These are phyloP conservation scores for Myripristis jacobus DNA, from an alignment of 2,797 vertebrate genomes.

Conservation along the genomic window DNA sequence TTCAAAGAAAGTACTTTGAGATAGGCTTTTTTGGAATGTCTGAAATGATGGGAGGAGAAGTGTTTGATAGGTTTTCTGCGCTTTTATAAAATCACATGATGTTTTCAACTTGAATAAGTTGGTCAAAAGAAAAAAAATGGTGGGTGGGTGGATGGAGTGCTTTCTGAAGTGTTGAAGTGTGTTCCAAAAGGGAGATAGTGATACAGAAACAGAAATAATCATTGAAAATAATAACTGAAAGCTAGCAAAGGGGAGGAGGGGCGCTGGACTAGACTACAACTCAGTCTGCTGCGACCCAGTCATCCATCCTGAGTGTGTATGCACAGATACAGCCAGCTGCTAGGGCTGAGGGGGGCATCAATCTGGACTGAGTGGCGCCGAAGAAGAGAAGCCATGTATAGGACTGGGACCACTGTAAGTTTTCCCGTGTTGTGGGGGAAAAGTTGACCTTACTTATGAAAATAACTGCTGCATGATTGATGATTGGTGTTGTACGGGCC, in stretches of 20 bases:
- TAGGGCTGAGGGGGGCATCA: slow-evolving; percentile 66
- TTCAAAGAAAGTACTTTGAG: too few species aligned
- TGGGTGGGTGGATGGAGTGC: neutral
- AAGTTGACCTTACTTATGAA: slow-evolving; percentile 64
- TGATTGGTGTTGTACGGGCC: slow-evolving; percentile 61
- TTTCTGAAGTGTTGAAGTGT: slow-evolving; percentile 53
- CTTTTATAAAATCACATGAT: neutral
- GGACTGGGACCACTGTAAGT: slow-evolving; percentile 40
- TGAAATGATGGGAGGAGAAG: neutral
- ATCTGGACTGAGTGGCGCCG: slow-evolving; percentile 73
- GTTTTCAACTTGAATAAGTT: too few species aligned
- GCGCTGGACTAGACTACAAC: slow-evolving; percentile 56
- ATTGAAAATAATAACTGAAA: too few species aligned
- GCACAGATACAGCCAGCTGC: slow-evolving; percentile 64
- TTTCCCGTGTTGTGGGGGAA: slow-evolving; percentile 64
- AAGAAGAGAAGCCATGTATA: slow-evolving; percentile 61
- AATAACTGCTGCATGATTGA: slow-evolving; percentile 71
- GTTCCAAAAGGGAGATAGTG: slow-evolving; percentile 53
- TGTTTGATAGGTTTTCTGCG: neutral
- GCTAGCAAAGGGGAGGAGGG: slow-evolving; percentile 57
- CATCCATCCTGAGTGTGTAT: slow-evolving; percentile 50
- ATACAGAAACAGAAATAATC: slow-evolving; percentile 69
- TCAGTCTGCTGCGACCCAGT: slow-evolving; percentile 48
- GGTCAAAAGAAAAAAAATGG: too few species aligned
- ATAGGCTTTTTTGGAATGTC: too few species aligned